Conservation (phyloP, 2,797 vertebrate species). For the Salmo trutta region DNA sequence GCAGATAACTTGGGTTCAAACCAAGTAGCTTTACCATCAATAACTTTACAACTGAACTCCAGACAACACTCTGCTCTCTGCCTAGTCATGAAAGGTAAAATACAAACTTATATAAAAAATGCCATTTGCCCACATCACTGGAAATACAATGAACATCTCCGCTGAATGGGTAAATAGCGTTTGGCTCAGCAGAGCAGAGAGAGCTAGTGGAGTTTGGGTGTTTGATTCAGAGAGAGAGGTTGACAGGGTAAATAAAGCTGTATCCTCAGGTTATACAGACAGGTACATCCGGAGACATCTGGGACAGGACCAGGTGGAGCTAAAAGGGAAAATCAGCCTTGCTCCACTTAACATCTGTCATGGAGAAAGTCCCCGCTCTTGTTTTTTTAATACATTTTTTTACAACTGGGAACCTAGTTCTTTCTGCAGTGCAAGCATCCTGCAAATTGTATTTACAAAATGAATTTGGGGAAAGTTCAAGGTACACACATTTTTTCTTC, state of each 20-base stretch:
- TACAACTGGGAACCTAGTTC: constrained; percentile 42
- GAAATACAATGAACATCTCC: constrained; percentile 14
- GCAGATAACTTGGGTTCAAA: not conserved
- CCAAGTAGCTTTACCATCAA: not conserved
- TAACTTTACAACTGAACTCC: not conserved
- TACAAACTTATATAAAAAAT: not conserved
- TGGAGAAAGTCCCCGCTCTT: constrained; percentile 41
- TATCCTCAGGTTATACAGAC: constrained; percentile 37
- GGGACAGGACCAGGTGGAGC: constrained; percentile 26
- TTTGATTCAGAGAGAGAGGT: constrained; percentile 44
- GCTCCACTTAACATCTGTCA: constrained; percentile 42
- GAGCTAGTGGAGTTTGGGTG: constrained; percentile 25
- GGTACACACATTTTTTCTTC: constrained; percentile 29
- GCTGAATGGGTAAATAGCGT: constrained; percentile 44
- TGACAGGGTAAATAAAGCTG: constrained; percentile 52
- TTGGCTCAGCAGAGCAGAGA: constrained; percentile 11
- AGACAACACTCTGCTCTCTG: not conserved
- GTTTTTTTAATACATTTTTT: constrained; percentile 24
- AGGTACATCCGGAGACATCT: constrained; percentile 24
- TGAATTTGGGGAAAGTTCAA: constrained; percentile 61
- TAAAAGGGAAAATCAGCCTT: constrained; percentile 33
- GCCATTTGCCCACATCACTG: constrained; percentile 31
- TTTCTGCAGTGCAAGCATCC: constrained; percentile 63
- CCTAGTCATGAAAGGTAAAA: not conserved
- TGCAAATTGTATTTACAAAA: constrained; percentile 58